Evolutionary conservation across 2,888 invertebrate species (phyloP).

Genomic region (Eupelmus urozonus): DNA sequence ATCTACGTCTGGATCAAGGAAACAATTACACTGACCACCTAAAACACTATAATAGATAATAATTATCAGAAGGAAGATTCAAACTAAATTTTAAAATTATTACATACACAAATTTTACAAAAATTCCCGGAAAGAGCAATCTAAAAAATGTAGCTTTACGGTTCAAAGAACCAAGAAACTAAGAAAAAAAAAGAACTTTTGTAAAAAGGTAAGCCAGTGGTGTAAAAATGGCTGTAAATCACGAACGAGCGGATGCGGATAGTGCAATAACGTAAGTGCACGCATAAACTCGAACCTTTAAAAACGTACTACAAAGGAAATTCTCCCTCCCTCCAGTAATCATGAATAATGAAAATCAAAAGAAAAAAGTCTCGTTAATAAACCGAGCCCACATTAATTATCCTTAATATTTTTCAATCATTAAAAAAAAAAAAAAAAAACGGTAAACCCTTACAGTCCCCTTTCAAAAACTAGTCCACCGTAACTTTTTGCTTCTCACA

Average conservation of each 20-base stretch:
- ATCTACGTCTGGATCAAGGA: neutral
- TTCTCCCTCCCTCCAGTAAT: too few relatives aligned
- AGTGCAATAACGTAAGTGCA: neutral
- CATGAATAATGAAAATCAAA: too few relatives aligned
- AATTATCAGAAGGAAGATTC: constrained; percentile 1
- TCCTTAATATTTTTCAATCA: too few relatives aligned
- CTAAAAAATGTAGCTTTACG: neutral
- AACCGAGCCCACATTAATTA: too few relatives aligned
- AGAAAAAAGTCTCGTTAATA: too few relatives aligned
- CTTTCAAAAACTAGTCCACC: constrained; percentile 7
- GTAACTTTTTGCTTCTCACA: neutral
- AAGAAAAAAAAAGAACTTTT: too few relatives aligned
- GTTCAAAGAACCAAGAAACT: too few relatives aligned
- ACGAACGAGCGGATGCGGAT: neutral
- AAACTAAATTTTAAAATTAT: neutral
- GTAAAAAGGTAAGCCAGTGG: neutral
- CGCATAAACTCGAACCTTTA: neutral
- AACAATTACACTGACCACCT: neutral
- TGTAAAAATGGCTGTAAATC: constrained; percentile 27
- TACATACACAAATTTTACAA: neutral
- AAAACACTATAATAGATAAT: neutral
- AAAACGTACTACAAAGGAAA: neutral
- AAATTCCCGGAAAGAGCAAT: neutral
- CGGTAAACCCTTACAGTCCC: too few relatives aligned
- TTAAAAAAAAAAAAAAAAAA: too few relatives aligned